These are phyloP conservation scores for Gallirallus australis DNA, from an alignment of 2,797 vertebrate species.

Conservation along the genomic window DNA sequence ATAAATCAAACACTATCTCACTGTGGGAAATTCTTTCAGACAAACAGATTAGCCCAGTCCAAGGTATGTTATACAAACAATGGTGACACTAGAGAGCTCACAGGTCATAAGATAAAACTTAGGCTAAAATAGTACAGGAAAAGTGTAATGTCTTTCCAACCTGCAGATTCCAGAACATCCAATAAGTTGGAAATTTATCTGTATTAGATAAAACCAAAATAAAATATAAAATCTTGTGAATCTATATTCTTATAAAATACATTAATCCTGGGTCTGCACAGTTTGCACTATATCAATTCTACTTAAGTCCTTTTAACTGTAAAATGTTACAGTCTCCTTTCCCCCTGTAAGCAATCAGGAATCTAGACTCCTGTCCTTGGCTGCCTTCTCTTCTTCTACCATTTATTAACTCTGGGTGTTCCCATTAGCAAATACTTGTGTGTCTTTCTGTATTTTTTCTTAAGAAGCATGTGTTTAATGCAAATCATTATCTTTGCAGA, in stretches of 20 bases:
- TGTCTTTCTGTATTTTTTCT: not conserved
- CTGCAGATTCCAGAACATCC: not conserved
- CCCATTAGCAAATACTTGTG: not conserved
- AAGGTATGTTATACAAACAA: slow-evolving; percentile 51
- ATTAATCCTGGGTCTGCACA: not conserved
- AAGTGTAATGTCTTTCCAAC: not conserved
- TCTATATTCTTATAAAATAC: not conserved
- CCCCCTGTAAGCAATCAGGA: not conserved
- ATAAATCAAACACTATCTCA: slow-evolving; percentile 38
- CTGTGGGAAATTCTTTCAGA: slow-evolving; percentile 67
- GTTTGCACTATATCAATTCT: not conserved
- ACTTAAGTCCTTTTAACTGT: not conserved
- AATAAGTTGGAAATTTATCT: not conserved
- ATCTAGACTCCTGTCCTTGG: not conserved
- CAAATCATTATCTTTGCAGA: not conserved
- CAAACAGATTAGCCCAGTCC: slow-evolving; percentile 43
- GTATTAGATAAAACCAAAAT: not conserved
- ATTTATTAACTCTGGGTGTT: not conserved
- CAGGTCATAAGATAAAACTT: slow-evolving; percentile 59
- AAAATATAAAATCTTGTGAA: not conserved
- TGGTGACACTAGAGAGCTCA: slow-evolving; percentile 2
- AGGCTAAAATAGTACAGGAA: not conserved
- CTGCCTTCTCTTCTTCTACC: not conserved
- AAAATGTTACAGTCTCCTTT: not conserved
- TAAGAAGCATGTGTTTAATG: not conserved